A percentile compares a stretch with the other conserved stretches of the same genome.
phyloP scores from a whole-genome alignment of 2,113 vertebrate genomes.

The Antechinus flavipes region DNA sequence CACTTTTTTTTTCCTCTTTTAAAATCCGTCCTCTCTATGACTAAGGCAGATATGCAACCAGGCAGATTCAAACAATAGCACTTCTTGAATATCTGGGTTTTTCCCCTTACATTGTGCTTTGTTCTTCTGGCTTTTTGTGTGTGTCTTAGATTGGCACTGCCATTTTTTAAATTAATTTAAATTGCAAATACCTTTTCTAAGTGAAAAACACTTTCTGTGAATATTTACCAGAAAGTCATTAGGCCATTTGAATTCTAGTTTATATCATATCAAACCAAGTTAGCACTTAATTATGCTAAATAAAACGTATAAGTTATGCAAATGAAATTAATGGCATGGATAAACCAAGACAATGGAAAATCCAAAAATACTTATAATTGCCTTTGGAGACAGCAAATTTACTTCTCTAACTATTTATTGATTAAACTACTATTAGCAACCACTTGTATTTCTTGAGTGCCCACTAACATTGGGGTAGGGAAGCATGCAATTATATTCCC shows the following conservation, averaged over 20 bases:
- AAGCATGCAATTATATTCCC: neutral
- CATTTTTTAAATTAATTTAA: constrained; percentile 51
- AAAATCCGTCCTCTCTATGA: constrained; percentile 3
- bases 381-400: constrained; percentile 48
- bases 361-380: constrained; percentile 57
- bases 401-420: constrained; percentile 51
- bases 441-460: constrained; percentile 28
- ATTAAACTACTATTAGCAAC: constrained; percentile 49
- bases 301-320: neutral
- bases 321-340: constrained; percentile 28
- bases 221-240: constrained; percentile 21
- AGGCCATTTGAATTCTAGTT: constrained; percentile 8
- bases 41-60: constrained; percentile 20
- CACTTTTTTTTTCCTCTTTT: constrained; percentile 33
- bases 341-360: constrained; percentile 38
- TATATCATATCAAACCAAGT: constrained; percentile 14
- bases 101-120: neutral
- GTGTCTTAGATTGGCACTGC: constrained; percentile 40
- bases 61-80: constrained; percentile 38
- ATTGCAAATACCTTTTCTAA: constrained; percentile 49
- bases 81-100: constrained; percentile 5
- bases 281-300: constrained; percentile 48
- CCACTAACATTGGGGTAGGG: neutral
- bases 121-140: constrained; percentile 41
- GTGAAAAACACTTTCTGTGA: constrained; percentile 25